Evolutionary conservation across 2,888 invertebrate genomes (phyloP).

Genomic region (Leucophenga maculata): DNA sequence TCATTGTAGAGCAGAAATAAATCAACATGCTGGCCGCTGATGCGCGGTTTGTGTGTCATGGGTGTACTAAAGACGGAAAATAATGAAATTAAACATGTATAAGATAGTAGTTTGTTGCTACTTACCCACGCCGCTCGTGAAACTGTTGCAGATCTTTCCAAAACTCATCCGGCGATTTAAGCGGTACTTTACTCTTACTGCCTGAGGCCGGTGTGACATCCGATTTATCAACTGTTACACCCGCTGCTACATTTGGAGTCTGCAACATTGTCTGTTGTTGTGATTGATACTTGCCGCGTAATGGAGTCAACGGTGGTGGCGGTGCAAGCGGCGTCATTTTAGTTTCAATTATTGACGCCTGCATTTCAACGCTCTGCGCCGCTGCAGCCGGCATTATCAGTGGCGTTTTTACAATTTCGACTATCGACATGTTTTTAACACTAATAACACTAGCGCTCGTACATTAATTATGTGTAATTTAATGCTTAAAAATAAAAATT

Average conservation of each 20-base stretch:
- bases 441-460: background rate
- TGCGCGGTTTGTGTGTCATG: conserved; percentile 78
- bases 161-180: conserved; percentile 64
- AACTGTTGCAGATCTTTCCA: conserved; percentile 86
- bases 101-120: conserved; percentile 43
- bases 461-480: background rate
- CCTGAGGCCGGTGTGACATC: conserved; percentile 27
- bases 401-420: background rate
- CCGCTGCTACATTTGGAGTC: background rate
- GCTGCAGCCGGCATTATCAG: background rate
- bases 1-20: conserved; percentile 91
- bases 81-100: too few species aligned
- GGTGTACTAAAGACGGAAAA: conserved; percentile 73
- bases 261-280: conserved; percentile 31
- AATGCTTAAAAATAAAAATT: too few species aligned
- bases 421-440: background rate
- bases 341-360: too few species aligned
- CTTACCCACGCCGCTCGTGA: conserved; percentile 93
- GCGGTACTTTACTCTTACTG: conserved; percentile 42
- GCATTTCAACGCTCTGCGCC: background rate
- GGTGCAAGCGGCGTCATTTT: conserved; percentile 25
- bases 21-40: conserved; percentile 93
- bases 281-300: conserved; percentile 50
- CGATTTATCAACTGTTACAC: background rate
- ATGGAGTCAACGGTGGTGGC: conserved; percentile 50